Conservation (phyloP, 2,797 vertebrate species). For the Arnoldichthys spilopterus region DNA sequence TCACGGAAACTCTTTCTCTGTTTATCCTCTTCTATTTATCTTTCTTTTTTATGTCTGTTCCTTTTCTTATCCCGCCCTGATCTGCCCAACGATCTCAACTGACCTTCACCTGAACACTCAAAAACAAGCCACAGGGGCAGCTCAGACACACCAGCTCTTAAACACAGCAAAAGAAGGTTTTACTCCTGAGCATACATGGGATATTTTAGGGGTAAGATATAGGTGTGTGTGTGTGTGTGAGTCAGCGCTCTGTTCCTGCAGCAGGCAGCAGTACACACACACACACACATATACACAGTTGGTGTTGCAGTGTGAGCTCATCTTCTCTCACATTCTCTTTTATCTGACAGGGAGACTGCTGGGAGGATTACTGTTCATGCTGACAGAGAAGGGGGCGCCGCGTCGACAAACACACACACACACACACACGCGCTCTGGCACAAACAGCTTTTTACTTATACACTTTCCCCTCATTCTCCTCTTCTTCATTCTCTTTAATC, state of each 20-base stretch:
- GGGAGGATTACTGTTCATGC: constrained; percentile 53
- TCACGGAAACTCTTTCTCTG: background rate
- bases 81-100: background rate
- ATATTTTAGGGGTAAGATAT: constrained; percentile 1
- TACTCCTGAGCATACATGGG: background rate
- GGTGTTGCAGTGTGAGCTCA: constrained; percentile 35
- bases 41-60: background rate
- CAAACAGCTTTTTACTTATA: background rate
- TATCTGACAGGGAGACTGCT: constrained; percentile 48
- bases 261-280: constrained; percentile 20
- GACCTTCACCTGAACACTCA: constrained; percentile 9
- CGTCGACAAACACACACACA: constrained; percentile 18
- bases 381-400: constrained; percentile 31
- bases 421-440: constrained; percentile 7
- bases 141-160: background rate
- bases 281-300: constrained; percentile 17
- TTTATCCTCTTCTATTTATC: background rate
- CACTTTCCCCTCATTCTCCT: constrained; percentile 1
- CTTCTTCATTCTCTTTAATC: background rate
- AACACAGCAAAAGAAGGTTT: background rate
- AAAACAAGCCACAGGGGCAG: constrained; percentile 1
- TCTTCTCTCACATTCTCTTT: constrained; percentile 51
- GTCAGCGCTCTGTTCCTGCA: constrained; percentile 33
- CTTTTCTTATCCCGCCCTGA: too few relatives aligned
- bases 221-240: constrained; percentile 20